Conservation (phyloP, 2,113 vertebrate species). For the Leucosticte australis region DNA sequence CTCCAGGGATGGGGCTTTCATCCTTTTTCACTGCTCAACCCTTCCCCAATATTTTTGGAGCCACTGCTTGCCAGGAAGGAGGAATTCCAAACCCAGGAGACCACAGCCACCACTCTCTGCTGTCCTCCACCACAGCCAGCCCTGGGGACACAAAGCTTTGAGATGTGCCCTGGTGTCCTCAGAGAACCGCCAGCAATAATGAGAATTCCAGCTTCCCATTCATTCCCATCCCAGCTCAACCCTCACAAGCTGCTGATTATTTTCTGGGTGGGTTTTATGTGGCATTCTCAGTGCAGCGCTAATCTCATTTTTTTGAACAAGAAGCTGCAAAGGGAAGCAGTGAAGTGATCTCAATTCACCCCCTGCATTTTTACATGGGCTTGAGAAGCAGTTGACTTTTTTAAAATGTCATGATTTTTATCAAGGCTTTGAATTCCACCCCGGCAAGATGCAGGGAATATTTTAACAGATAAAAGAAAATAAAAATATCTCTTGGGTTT, state of each 20-base stretch:
- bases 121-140: neutral
- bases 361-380: neutral
- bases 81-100: neutral
- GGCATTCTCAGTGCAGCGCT: neutral
- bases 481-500: slow-evolving; percentile 10
- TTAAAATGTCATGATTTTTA: neutral
- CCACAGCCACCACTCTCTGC: neutral
- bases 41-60: neutral
- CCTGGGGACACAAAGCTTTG: neutral
- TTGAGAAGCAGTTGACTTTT: slow-evolving; percentile 5
- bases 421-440: neutral
- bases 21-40: accelerated
- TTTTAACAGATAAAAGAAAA: slow-evolving; percentile 39
- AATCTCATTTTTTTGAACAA: neutral
- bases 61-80: neutral
- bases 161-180: neutral
- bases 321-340: neutral
- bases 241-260: neutral
- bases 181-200: neutral
- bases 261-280: neutral
- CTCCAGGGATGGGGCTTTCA: neutral
- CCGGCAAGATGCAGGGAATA: neutral
- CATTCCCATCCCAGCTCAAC: neutral
- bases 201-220: neutral
- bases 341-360: neutral